A percentile compares a stretch with the other conserved stretches of the same genome.
These are phyloP conservation scores for Terrapene triunguis DNA, from an alignment of 2,113 vertebrate species.

Conservation along the genomic window DNA sequence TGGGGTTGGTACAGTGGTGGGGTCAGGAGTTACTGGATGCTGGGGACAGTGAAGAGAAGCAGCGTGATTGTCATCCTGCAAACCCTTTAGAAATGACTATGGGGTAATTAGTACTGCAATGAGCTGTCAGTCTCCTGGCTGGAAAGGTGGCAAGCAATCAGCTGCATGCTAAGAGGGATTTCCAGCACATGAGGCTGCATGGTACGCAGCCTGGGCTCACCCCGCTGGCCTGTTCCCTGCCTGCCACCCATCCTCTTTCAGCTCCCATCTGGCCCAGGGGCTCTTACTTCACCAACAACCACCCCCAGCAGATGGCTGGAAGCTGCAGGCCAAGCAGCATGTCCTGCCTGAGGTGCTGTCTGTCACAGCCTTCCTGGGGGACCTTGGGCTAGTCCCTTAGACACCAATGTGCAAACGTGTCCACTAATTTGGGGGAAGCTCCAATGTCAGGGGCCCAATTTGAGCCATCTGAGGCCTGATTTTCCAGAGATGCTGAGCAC, in stretches of 20 bases:
- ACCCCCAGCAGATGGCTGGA: background rate
- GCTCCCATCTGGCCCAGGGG: background rate
- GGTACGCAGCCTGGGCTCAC: background rate
- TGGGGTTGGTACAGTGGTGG: background rate
- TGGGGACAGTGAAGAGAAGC: background rate
- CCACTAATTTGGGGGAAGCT: too few species aligned
- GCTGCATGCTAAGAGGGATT: background rate
- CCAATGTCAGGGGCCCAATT: background rate
- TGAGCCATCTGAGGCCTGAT: background rate
- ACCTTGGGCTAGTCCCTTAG: background rate
- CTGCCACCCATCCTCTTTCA: background rate
- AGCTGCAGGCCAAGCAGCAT: background rate
- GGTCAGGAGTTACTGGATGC: too few species aligned
- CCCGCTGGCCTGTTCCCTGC: background rate
- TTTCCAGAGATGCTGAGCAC: background rate
- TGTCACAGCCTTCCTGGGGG: background rate
- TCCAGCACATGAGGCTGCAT: background rate
- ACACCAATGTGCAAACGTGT: background rate
- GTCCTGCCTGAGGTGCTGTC: background rate
- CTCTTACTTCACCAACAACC: background rate
- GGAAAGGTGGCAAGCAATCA: background rate
- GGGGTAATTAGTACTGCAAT: too few species aligned
- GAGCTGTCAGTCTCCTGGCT: background rate
- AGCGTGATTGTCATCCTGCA: background rate
- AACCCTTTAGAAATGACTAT: background rate